Evolutionary conservation across 2,888 invertebrate species (phyloP), one percentile per base, ranked within the genome.

Genomic region (Drosophila percnosoma): DNA sequence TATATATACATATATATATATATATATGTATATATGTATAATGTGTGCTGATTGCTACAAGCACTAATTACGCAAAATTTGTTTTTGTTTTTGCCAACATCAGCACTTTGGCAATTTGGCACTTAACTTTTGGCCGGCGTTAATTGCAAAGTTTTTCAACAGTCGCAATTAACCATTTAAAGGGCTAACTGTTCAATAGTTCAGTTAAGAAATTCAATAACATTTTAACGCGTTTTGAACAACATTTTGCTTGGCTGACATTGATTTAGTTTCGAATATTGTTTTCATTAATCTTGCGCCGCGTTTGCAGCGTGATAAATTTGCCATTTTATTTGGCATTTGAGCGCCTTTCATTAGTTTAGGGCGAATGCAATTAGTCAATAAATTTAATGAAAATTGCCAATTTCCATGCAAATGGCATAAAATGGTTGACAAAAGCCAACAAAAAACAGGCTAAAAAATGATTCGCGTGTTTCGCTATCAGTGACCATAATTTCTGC

Each of bases 301-400:
- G 31, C 18, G 48, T 62, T 60, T 53, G 52, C 10, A 55, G 40
- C 52, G 68, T 90, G 81, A 90, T 81, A 88, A 87, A 85, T 88
- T 78, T 69, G 40, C 58, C 82, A 87, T 86, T 87, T 89, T 77
- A 87, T 86, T 83, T 75, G 83, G 68, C 88, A 73, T 81, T 82
- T 82, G 74, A 72, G 66, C 60, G 68, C 68, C 75, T 73, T 78
- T 80, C 80, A 87, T 87, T 87, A 85, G 87, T 68, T 62, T 36
- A 57, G 52, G 75, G 71, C 75, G 75, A 86, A 83, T 87, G 89
- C 90, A 87, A 90, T 88, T 86, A 86, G 80, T 78, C 83, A 90
- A 90, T 87, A 90, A 87, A 86, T 81, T 86, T 75, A 69, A 86
- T 90, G 87, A 72, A 87, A 86, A 87, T 79, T 73, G 75, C 73